Percentiles rank a stretch among this genome's conserved stretches.
Conservation (phyloP, 2,888 invertebrate species). For the Drosophila kuntzei region DNA sequence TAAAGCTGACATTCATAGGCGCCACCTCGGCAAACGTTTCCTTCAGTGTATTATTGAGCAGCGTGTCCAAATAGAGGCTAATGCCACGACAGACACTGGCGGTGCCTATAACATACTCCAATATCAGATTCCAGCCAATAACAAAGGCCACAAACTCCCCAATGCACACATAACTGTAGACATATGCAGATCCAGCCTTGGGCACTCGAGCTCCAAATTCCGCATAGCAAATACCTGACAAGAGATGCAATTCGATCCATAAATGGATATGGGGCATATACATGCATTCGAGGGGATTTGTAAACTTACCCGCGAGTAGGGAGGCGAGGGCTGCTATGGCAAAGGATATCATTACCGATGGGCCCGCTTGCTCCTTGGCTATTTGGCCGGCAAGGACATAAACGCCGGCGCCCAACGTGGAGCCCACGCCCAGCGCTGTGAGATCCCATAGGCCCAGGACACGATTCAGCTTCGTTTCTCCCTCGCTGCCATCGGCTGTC, state of each 20-base stretch:
- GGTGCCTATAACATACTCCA: conserved; percentile 92
- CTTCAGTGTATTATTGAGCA: conserved; percentile 88
- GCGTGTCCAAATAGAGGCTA: conserved; percentile 90
- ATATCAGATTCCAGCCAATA: conserved; percentile 96
- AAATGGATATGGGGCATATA: neutral
- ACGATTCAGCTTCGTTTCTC: conserved; percentile 82
- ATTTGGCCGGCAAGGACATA: conserved; percentile 94
- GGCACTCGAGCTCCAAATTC: conserved; percentile 95
- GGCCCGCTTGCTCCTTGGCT: conserved; percentile 91
- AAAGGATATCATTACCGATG: conserved; percentile 94
- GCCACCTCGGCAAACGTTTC: conserved; percentile 87
- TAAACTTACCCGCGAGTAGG: conserved; percentile 90
- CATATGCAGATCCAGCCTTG: conserved; percentile 94
- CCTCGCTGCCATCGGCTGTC: conserved; percentile 69
- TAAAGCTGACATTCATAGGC: conserved; percentile 87
- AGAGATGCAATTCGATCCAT: conserved; percentile 10
- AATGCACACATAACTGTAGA: conserved; percentile 92
- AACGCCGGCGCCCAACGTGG: conserved; percentile 94
- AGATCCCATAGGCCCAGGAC: conserved; percentile 87
- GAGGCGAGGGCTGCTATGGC: conserved; percentile 95
- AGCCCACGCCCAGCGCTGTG: conserved; percentile 92
- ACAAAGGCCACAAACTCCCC: conserved; percentile 95
- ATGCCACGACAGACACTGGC: conserved; percentile 91
- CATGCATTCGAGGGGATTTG: neutral
- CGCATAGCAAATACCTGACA: conserved; percentile 92